Evolutionary conservation across 2,797 vertebrate genomes (phyloP).

Genomic region (Manis crassicaudata): DNA sequence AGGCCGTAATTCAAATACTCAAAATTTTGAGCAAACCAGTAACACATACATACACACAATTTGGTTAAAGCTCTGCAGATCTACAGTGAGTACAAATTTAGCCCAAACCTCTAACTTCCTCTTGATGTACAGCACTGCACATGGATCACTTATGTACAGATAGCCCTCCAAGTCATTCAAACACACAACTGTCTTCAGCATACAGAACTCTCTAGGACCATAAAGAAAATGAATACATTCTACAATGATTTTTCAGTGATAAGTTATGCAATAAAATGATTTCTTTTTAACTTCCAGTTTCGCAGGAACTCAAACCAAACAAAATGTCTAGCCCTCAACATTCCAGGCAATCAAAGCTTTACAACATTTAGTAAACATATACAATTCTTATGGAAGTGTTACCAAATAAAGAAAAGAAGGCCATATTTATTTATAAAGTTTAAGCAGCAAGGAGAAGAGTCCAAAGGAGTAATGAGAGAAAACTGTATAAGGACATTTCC

Average conservation of each 20-base stretch:
- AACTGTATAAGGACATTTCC: constrained; percentile 45
- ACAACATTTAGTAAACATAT: neutral
- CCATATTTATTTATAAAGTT: constrained; percentile 43
- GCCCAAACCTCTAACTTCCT: neutral
- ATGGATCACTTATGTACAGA: neutral
- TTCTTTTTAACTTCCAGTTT: constrained; percentile 32
- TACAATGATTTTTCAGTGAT: neutral
- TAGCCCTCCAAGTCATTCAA: neutral
- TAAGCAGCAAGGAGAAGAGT: constrained; percentile 45
- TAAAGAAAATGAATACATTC: neutral
- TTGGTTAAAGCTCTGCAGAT: neutral
- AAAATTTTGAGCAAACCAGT: neutral
- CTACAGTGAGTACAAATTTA: neutral
- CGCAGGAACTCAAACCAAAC: neutral
- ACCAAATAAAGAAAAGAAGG: constrained; percentile 22
- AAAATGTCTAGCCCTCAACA: neutral
- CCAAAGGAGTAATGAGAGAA: constrained; percentile 53
- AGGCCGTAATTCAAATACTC: neutral
- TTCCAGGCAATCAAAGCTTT: neutral
- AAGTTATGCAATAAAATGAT: neutral
- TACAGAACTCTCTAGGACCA: neutral
- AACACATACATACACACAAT: neutral
- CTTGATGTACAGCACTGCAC: neutral
- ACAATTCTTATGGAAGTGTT: neutral
- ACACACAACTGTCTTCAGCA: neutral